A percentile compares a stretch with the other conserved stretches of the same genome.
phyloP scores from a whole-genome alignment of 1,140 invertebrate genomes.

The Diuraphis noxia region DNA sequence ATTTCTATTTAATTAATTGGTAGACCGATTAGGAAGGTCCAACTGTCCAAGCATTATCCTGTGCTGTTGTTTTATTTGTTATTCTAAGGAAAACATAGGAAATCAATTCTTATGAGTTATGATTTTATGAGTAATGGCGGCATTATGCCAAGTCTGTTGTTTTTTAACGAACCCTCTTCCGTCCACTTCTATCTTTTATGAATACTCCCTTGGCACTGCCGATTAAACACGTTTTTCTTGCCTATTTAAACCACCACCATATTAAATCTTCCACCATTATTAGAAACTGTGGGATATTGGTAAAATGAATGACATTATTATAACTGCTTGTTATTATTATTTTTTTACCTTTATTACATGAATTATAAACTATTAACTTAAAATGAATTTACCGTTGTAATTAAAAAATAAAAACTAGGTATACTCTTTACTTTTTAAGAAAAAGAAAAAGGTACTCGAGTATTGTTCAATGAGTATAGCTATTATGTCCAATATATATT shows the following conservation, averaged over 20 bases:
- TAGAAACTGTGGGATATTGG: neutral
- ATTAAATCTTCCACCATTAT: neutral
- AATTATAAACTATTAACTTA: neutral
- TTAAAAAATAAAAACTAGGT: neutral
- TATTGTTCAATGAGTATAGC: neutral
- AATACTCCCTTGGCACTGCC: neutral
- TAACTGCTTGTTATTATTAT: neutral
- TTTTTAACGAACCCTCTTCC: conserved; percentile 28
- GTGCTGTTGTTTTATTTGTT: conserved; percentile 26
- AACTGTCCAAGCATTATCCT: neutral
- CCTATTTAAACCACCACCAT: neutral
- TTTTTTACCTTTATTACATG: neutral
- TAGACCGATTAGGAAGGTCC: conserved; percentile 21
- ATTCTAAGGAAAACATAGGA: neutral
- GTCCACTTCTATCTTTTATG: conserved; percentile 1
- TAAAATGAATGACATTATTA: conserved; percentile 15
- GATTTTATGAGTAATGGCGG: conserved; percentile 37
- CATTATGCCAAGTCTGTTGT: conserved; percentile 37
- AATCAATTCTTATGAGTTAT: conserved; percentile 37
- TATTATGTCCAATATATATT: neutral
- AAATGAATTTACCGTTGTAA: neutral
- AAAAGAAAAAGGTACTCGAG: neutral
- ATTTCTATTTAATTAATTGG: conserved; percentile 17
- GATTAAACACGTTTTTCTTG: conserved; percentile 30
- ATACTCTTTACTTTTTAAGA: neutral